Evolutionary conservation across 30 jellyfish, hydroid and myxozoan species (phyloP), one percentile per base, ranked within the genome.

Genomic region (Nemopilema nomurai): DNA sequence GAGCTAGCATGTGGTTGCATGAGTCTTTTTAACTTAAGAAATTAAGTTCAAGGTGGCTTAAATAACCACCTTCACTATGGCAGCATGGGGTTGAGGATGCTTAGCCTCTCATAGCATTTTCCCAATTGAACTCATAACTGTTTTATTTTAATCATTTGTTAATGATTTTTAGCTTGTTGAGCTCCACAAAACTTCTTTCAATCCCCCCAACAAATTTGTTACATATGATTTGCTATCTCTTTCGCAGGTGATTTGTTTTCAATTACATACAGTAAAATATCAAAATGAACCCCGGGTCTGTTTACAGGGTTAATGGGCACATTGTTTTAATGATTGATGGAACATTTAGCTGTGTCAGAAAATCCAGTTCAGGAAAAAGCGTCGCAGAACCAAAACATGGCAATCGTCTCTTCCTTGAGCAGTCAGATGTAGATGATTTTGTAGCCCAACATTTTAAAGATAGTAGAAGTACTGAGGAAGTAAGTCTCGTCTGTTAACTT

Each of bases 271-370:
- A 13, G 6, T 41, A 41, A 13, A 6, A 3, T 41, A 41, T 3
- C 57, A 6, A 41, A n/a, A n/a, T n/a, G 6, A 6, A 41, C 57
- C 57, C 57, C 13, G 13, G 13, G 57, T 41, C 13, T 65, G 18
- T 65, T 19, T 6, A 65, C 74, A 65, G 74, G 74, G 21, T n/a
- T 0, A 65, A 65, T 21, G 74, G 74, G 21, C 18, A 65, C 18
- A 20, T 77, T 24, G 87, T 77, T 27, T 62, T 77, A 51, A 32
- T 67, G 68, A 18, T 77, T 50, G 88, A 77, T 77, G 88, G 75
- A 51, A 33, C 68, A 32, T 77, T 77, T 77, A 53, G 88, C 19
- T 67, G 66, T 77, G 88, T 77, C 49, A 77, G 88, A 77, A 77
- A 77, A 84, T 51, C 28, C 3, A 32, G 49, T 28, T 77, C 88